Percentiles rank a stretch among this genome's conserved stretches.
These are phyloP conservation scores for Capitulum mitella DNA, from an alignment of 2,888 invertebrate genomes.

Conservation along the genomic window DNA sequence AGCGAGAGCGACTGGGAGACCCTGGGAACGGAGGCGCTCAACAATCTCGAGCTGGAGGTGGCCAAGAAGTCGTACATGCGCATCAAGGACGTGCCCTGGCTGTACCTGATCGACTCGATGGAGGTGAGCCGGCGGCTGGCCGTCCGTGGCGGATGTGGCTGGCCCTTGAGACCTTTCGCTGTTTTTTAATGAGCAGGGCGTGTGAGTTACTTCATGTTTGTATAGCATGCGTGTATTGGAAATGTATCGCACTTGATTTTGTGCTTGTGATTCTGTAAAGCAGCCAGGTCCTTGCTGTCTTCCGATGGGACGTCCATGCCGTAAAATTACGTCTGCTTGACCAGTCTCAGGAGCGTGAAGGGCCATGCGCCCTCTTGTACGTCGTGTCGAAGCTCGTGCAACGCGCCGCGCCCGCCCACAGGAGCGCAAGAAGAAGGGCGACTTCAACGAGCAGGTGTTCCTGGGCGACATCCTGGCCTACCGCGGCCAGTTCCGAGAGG, in stretches of 20 bases:
- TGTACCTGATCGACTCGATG: slow-evolving; percentile 75
- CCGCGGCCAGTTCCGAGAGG: slow-evolving; percentile 79
- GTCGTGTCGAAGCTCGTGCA: too few relatives aligned
- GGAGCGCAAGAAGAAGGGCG: slow-evolving; percentile 22
- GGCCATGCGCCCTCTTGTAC: too few relatives aligned
- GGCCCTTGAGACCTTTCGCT: too few relatives aligned
- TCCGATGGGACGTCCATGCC: too few relatives aligned
- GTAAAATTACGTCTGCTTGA: too few relatives aligned
- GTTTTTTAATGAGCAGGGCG: too few relatives aligned
- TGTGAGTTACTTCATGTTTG: too few relatives aligned
- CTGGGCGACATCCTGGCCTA: slow-evolving; percentile 75
- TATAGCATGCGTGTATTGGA: too few relatives aligned
- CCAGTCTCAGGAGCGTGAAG: too few relatives aligned
- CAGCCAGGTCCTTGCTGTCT: too few relatives aligned
- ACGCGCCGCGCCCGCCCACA: neutral
- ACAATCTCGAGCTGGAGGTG: slow-evolving; percentile 74
- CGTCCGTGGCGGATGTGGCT: neutral
- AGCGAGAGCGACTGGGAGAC: slow-evolving; percentile 92
- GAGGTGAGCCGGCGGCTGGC: slow-evolving; percentile 53
- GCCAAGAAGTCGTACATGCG: slow-evolving; percentile 84
- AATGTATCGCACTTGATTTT: too few relatives aligned
- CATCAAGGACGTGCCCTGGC: slow-evolving; percentile 73
- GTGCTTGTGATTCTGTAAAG: too few relatives aligned
- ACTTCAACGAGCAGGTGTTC: slow-evolving; percentile 47
- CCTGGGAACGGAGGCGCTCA: slow-evolving; percentile 76